A percentile compares a stretch with the other conserved stretches of the same genome.
Conservation (phyloP, 1,140 invertebrate species). For the Drosophila kurseongensis region DNA sequence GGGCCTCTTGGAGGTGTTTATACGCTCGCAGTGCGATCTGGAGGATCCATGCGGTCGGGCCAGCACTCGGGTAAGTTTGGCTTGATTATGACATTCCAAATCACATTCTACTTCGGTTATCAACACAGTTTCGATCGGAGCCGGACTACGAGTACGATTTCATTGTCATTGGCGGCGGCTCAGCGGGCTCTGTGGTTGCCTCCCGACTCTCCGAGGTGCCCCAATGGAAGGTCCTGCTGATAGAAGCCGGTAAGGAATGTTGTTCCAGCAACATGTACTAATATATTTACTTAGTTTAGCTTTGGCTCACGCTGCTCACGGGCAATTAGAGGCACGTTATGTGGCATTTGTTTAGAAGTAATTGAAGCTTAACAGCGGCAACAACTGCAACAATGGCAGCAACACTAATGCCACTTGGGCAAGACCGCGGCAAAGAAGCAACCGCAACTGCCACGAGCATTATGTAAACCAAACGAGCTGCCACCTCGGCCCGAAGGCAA, state of each 20-base stretch:
- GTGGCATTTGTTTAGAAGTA: constrained; percentile 81
- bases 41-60: constrained; percentile 93
- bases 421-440: constrained; percentile 69
- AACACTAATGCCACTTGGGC: constrained; percentile 72
- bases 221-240: constrained; percentile 91
- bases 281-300: constrained; percentile 9
- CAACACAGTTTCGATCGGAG: constrained; percentile 86
- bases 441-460: constrained; percentile 71
- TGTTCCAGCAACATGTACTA: constrained; percentile 55
- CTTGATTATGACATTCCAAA: not conserved
- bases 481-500: constrained; percentile 37
- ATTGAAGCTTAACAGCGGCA: constrained; percentile 77
- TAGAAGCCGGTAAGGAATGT: constrained; percentile 90
- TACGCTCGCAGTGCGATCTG: constrained; percentile 92
- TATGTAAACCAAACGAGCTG: constrained; percentile 73
- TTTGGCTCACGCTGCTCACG: constrained; percentile 31
- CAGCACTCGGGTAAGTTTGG: constrained; percentile 71
- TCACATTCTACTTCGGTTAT: not conserved
- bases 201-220: constrained; percentile 92
- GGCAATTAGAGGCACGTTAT: constrained; percentile 76
- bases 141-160: constrained; percentile 92
- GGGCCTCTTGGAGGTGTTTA: constrained; percentile 93
- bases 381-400: constrained; percentile 38
- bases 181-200: constrained; percentile 93
- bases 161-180: constrained; percentile 94